These are phyloP conservation scores for Mormyrops attenuatus DNA, from an alignment of 2,797 vertebrate species.

Conservation along the genomic window DNA sequence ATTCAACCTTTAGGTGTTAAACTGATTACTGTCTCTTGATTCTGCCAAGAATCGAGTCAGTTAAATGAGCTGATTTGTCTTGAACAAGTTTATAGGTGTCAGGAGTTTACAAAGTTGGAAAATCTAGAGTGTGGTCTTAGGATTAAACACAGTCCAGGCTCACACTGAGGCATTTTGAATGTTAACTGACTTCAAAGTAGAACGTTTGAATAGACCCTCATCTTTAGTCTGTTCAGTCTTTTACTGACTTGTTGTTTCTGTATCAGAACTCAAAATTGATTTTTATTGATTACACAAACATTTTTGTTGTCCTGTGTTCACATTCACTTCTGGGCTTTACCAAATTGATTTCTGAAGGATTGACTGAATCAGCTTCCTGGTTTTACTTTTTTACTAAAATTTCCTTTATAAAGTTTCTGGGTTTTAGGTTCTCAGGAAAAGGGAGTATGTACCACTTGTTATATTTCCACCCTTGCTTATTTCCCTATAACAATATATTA, in stretches of 20 bases:
- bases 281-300: background rate
- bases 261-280: background rate
- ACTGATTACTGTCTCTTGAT: background rate
- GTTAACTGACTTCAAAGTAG: constrained; percentile 1
- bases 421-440: constrained; percentile 7
- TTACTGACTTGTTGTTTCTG: background rate
- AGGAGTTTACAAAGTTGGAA: constrained; percentile 4
- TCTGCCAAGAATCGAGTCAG: background rate
- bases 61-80: constrained; percentile 3
- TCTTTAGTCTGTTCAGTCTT: background rate
- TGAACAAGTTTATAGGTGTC: constrained; percentile 2
- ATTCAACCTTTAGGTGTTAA: background rate
- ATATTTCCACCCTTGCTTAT: background rate
- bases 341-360: background rate
- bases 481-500: background rate
- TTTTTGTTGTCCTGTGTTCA: background rate
- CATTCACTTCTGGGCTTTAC: background rate
- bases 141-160: background rate
- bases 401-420: background rate
- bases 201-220: background rate
- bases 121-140: background rate
- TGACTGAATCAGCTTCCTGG: background rate
- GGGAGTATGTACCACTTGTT: background rate
- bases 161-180: background rate
- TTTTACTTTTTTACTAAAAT: background rate